Base-by-base conservation (phyloP, 2,888 invertebrate genomes). In the Ectemnius lituratus region DNA sequence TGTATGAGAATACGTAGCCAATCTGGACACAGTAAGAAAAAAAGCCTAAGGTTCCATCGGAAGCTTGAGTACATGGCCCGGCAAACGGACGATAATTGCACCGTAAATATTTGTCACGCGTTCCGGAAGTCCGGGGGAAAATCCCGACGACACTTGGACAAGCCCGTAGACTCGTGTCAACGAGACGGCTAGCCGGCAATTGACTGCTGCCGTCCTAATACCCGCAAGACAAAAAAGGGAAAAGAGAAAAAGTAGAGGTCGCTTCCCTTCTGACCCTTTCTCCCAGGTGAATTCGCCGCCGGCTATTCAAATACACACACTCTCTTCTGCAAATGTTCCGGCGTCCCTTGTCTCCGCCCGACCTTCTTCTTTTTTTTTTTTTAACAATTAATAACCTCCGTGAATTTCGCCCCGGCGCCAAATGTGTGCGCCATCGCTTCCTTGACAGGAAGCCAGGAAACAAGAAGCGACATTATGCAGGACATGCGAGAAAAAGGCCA, bases 311-410 rank as follows among this genome's bases (percentile, higher is more conserved):
- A 68, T 66, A 68, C 75, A 37, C 37, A 37, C 37, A 37, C 37
- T 37, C 37, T 72, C 67, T 66, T 70, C 61, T 68, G 75, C 73
- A 79, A 80, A 74, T 23, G 23, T 74, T 73, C 73, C 56, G 52
- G 46, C 67, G 61, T 68, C 75, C 68, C 79, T 69, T 67, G 62
- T 78, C 67, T 66, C 57, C 37, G 28, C 28, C 11, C 6, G 46
- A 20, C 49, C 20, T 1, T 20, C 1, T 2, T 2, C 20, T 20
- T 20, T 2, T 20, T 23, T 3, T 59, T 73, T 75, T 76, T 37
- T 65, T 28, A 72, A 73, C 78, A 78, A 83, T 82, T 83, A 83
- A 82, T 79, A 80, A 80, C 74, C 67, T 65, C 67, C 67, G 46
- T 77, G 78, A 84, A 85, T 79, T 80, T 81, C 72, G 56, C 52